Conservation (phyloP, 2,113 vertebrate species). For the Morone chrysops region DNA sequence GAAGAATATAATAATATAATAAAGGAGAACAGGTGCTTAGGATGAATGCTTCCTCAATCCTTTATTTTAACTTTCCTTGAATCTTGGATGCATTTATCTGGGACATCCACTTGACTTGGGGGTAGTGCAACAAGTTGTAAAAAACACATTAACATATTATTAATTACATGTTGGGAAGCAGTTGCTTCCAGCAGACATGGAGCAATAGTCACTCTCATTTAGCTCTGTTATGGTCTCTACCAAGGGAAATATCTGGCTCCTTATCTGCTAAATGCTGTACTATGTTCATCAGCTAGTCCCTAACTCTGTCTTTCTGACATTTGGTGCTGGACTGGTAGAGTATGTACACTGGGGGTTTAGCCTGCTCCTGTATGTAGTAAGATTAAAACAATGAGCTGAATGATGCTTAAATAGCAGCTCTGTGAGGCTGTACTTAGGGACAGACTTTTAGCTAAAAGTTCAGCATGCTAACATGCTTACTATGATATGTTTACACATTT, state of each 20-base stretch:
- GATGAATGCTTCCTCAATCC: too few relatives aligned
- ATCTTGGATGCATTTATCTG: too few relatives aligned
- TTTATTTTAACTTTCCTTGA: too few relatives aligned
- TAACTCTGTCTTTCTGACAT: neutral
- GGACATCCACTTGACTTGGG: neutral
- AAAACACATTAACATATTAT: too few relatives aligned
- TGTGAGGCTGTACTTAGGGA: too few relatives aligned
- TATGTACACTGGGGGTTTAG: neutral
- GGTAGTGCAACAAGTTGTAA: too few relatives aligned
- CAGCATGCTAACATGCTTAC: neutral
- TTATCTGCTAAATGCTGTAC: neutral
- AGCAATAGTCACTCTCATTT: neutral
- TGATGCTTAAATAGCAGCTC: neutral
- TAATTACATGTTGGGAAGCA: neutral
- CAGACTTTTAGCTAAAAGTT: neutral
- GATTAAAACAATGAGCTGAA: neutral
- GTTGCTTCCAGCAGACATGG: neutral
- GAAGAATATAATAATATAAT: constrained; percentile 35
- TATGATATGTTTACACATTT: neutral
- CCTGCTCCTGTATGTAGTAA: neutral
- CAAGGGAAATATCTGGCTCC: neutral
- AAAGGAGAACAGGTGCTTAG: constrained; percentile 17
- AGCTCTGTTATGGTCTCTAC: neutral
- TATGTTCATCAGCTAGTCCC: neutral
- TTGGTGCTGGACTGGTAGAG: neutral